Base-by-base conservation (phyloP, 1,140 invertebrate species). In the Drosophila asahinai region DNA sequence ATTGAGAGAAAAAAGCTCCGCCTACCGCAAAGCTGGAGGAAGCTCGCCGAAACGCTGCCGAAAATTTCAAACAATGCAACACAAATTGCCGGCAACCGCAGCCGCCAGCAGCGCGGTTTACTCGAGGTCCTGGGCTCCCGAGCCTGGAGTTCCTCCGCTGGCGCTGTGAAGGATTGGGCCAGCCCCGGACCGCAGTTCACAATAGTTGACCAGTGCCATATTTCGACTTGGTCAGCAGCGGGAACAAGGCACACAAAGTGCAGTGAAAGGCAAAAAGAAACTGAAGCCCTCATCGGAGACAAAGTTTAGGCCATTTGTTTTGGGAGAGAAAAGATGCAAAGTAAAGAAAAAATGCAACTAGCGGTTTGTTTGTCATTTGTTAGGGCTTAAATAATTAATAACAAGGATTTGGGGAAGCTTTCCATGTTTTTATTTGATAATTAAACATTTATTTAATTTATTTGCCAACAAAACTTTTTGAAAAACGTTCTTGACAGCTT, bases 141-240 rank as follows among this genome's bases (percentile, higher is more conserved):
- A 52, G 58, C 12, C 58, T 42, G 36, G 48, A 68, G 61, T 19
- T 25, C 11, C 15, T 14, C 30, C 47, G 8, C 17, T 9, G 9
- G 30, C 9, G 15, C 51, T 22, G 14, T 47, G 33, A 15, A 33
- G 58, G 30, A 45, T 52, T 43, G 57, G 57, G 11, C 30, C 17
- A 51, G 45, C 19, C n/a, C 22, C 14, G 22, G 22, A 86, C 83
- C 82, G 49, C 83, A 87, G 65, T 67, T 84, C 73, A 76, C 68
- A 81, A 81, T 66, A 84, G 78, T 90, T 90, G 81, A 89, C 84
- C 84, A 87, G 57, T 90, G 86, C 78, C 75, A 81, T 89, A 84
- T 89, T 89, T 89, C 75, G 74, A 84, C 81, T 81, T 76, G 86
- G 78, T 90, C 86, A 89, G 86, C 77, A 89, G 86, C 77, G 54